Conservation (phyloP, 2,888 invertebrate genomes). For the Drosophila neotestacea region DNA sequence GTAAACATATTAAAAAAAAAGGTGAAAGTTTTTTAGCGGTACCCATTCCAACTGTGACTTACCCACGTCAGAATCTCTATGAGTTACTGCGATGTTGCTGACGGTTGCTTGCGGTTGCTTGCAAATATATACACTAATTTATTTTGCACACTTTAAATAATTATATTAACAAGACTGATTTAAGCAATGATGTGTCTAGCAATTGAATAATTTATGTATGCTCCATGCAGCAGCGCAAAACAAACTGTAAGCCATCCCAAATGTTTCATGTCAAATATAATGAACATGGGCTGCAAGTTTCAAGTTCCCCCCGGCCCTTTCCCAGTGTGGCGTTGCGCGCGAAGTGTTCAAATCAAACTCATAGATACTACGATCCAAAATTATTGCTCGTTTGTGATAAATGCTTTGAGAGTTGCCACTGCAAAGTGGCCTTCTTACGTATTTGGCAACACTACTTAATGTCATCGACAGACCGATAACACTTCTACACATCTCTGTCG, state of each 20-base stretch:
- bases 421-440: background rate
- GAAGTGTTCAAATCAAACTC: constrained; percentile 31
- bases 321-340: constrained; percentile 29
- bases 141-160: constrained; percentile 25
- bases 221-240: constrained; percentile 9
- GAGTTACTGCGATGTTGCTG: background rate
- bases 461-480: constrained; percentile 31
- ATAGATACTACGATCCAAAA: constrained; percentile 1
- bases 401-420: constrained; percentile 31
- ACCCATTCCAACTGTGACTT: constrained; percentile 21
- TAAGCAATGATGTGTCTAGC: constrained; percentile 12
- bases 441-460: constrained; percentile 13
- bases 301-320: background rate
- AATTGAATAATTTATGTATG: constrained; percentile 21
- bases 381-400: background rate
- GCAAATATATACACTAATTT: constrained; percentile 4
- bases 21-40: constrained; percentile 48
- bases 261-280: background rate
- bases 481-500: constrained; percentile 46
- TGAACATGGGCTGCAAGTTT: background rate
- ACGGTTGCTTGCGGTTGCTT: background rate
- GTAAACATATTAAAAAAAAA: constrained; percentile 28
- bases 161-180: background rate
- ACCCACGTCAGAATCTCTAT: constrained; percentile 18
- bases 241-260: constrained; percentile 12